Evolutionary conservation across 2,888 invertebrate genomes (phyloP), one percentile per base, ranked within the genome.

Genomic region (Drosophila limbata): DNA sequence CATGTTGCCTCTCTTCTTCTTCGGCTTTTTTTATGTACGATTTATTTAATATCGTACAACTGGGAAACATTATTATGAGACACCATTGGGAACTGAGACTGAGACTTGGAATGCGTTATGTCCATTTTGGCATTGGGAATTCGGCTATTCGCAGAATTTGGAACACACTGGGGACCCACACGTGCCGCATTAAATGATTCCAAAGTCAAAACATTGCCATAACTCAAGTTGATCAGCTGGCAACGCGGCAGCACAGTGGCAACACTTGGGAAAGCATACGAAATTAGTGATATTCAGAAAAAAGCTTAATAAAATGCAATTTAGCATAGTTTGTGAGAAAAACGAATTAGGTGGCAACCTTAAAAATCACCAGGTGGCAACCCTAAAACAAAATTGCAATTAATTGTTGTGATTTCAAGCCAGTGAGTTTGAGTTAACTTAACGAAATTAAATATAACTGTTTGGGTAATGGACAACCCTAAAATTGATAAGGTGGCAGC

Each of bases 41-140:
- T 80, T 78, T 84, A 84, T 80, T 80, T 84, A 64, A 84, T 80
- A 81, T 81, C 81, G 59, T 33, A 68, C 40, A 65, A 40, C 56
- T 59, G 64, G 60, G 55, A 56, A 67, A 60, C 53, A 73, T 74
- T 60, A 40, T 35, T 37, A 13, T 68, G 25, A 50, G 51, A 60
- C 60, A 72, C 60, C 65, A 56, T 60, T 48, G 66, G 67, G 57
- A 44, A 45, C n/a, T 53, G 42, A 19, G 11, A 21, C 40, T 44
- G 19, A 17, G 19, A 19, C 28, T 44, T 59, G 42, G 52, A 25
- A 56, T 56, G 57, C 59, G 59, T 35, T 50, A 55, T 63, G 47
- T 55, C 19, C 35, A 39, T 31, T 8, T 31, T 28, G 44, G 31
- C 17, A 42, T 35, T 67, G 47, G 37, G 17, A 52, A 72, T 59